These are phyloP conservation scores for Rhea americana DNA, from an alignment of 2,113 vertebrate genomes.

Conservation along the genomic window DNA sequence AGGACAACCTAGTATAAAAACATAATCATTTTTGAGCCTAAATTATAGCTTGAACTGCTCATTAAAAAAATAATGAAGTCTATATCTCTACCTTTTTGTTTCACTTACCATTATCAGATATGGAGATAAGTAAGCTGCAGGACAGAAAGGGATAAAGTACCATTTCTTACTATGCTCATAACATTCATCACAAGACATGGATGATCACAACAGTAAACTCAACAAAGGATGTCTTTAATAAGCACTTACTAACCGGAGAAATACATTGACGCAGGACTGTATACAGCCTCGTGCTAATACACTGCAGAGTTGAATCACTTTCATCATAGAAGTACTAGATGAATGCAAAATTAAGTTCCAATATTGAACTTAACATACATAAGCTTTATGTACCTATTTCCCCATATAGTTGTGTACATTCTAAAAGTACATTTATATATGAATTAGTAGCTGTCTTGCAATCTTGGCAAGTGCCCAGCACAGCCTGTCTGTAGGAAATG, in stretches of 20 bases:
- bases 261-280: neutral
- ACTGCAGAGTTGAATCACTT: neutral
- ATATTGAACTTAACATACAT: neutral
- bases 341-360: constrained; percentile 10
- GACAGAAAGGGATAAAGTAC: neutral
- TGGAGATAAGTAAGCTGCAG: neutral
- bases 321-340: neutral
- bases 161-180: neutral
- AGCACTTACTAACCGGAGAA: neutral
- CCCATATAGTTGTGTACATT: neutral
- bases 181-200: neutral
- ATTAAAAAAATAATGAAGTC: neutral
- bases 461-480: constrained; percentile 13
- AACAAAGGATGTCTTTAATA: neutral
- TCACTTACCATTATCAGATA: neutral
- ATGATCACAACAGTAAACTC: neutral
- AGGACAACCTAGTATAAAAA: neutral
- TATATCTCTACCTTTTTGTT: neutral
- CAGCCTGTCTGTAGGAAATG: neutral
- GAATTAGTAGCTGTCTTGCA: constrained; percentile 11
- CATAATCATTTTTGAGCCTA: neutral
- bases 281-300: neutral
- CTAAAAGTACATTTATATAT: neutral
- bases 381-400: constrained; percentile 5
- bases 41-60: neutral